phyloP scores from a whole-genome alignment of 1,140 invertebrate species.

The Drosophila burlai region DNA sequence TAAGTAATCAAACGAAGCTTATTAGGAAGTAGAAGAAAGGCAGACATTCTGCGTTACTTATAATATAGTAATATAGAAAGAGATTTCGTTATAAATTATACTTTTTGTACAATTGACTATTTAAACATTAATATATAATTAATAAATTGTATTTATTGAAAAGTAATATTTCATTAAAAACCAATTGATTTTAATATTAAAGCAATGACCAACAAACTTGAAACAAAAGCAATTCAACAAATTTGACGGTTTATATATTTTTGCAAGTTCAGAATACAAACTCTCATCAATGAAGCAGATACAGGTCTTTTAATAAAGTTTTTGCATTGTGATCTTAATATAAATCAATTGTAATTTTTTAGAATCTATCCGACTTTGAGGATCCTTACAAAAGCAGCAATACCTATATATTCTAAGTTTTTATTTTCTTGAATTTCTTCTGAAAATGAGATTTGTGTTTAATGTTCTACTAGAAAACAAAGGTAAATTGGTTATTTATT shows the following conservation, averaged over 20 bases:
- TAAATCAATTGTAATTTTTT: slow-evolving; percentile 71
- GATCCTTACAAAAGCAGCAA: slow-evolving; percentile 87
- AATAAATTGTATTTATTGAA: neutral
- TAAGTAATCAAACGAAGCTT: neutral
- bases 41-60: neutral
- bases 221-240: neutral
- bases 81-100: neutral
- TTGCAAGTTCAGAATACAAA: neutral
- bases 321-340: slow-evolving; percentile 53
- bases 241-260: neutral
- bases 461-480: slow-evolving; percentile 54
- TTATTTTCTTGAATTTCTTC: slow-evolving; percentile 64
- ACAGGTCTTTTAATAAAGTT: slow-evolving; percentile 20
- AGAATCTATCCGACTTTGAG: slow-evolving; percentile 85
- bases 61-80: neutral
- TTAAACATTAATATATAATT: neutral
- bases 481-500: slow-evolving; percentile 61
- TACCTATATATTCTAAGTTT: slow-evolving; percentile 89
- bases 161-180: neutral
- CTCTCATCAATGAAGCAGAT: slow-evolving; percentile 11
- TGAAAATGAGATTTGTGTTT: slow-evolving; percentile 59
- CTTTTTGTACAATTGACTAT: neutral
- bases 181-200: neutral
- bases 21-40: neutral
- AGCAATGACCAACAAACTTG: neutral